These are phyloP conservation scores for Morpho deidamia DNA, from an alignment of 2,888 invertebrate genomes.

Conservation along the genomic window DNA sequence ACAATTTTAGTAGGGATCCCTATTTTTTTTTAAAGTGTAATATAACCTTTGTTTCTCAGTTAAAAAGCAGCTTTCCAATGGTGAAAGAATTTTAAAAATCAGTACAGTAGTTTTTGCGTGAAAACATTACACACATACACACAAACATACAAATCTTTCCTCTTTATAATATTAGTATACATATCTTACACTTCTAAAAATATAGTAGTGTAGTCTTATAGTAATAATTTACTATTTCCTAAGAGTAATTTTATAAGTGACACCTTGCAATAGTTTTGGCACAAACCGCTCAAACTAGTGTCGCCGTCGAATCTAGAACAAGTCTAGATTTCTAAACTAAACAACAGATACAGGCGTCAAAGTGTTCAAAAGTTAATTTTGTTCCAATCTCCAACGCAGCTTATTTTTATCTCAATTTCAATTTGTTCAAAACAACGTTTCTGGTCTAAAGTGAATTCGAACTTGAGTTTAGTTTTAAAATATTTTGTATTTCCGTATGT, in stretches of 20 bases:
- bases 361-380: conserved; percentile 14
- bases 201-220: too few relatives aligned
- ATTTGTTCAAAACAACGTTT: conserved; percentile 7
- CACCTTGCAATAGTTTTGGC: conserved; percentile 36
- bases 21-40: too few relatives aligned
- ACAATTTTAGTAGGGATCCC: too few relatives aligned
- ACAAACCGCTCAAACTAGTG: conserved; percentile 25
- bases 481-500: conserved; percentile 2
- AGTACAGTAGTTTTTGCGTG: too few relatives aligned
- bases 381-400: conserved; percentile 12
- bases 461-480: conserved; percentile 9
- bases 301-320: conserved; percentile 19
- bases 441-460: conserved; percentile 3
- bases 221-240: too few relatives aligned
- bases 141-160: too few relatives aligned
- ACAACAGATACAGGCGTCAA: conserved; percentile 20
- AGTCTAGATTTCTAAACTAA: conserved; percentile 20
- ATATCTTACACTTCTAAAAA: too few relatives aligned
- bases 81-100: too few relatives aligned
- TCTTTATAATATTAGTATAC: too few relatives aligned
- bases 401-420: conserved; percentile 16
- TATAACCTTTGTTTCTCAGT: too few relatives aligned
- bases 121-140: too few relatives aligned
- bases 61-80: too few relatives aligned
- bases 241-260: conserved; percentile 36